Conservation (phyloP, 2,888 invertebrate genomes). For the Deladenus siricidicola region DNA sequence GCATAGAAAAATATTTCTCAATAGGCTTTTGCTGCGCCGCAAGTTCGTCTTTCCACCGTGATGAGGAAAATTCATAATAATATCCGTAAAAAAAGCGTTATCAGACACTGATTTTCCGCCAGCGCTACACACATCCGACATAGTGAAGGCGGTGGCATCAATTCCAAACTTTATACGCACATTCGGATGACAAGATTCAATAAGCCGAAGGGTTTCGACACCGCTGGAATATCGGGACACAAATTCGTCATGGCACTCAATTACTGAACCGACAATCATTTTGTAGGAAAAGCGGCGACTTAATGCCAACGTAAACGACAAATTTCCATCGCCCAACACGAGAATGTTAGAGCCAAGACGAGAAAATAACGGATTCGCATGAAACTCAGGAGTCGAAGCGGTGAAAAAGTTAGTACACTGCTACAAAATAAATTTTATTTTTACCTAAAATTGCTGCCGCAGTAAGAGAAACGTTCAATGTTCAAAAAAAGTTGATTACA, state of each 20-base stretch:
- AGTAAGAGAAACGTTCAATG: neutral
- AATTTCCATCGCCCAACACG: constrained; percentile 20
- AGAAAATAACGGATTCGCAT: neutral
- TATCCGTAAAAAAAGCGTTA: constrained; percentile 54
- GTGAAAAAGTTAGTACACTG: neutral
- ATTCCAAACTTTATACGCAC: constrained; percentile 12
- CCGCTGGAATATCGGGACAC: constrained; percentile 15
- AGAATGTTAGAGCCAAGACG: constrained; percentile 5
- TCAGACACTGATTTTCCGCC: neutral
- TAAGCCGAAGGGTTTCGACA: neutral
- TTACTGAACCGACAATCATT: constrained; percentile 10
- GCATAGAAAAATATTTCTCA: constrained; percentile 51
- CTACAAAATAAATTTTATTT: neutral
- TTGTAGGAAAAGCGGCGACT: constrained; percentile 6
- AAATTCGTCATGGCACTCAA: constrained; percentile 14
- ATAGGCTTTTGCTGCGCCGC: constrained; percentile 59
- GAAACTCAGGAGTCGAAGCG: too few species aligned
- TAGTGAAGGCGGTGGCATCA: constrained; percentile 15
- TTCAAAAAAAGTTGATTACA: neutral
- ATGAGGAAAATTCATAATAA: constrained; percentile 64
- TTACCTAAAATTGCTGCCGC: too few species aligned
- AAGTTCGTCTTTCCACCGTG: constrained; percentile 63
- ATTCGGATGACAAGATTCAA: constrained; percentile 11
- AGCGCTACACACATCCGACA: too few species aligned
- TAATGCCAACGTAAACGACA: constrained; percentile 18